Base-by-base conservation (phyloP, 1,140 invertebrate genomes). In the Aradophagus sp. region DNA sequence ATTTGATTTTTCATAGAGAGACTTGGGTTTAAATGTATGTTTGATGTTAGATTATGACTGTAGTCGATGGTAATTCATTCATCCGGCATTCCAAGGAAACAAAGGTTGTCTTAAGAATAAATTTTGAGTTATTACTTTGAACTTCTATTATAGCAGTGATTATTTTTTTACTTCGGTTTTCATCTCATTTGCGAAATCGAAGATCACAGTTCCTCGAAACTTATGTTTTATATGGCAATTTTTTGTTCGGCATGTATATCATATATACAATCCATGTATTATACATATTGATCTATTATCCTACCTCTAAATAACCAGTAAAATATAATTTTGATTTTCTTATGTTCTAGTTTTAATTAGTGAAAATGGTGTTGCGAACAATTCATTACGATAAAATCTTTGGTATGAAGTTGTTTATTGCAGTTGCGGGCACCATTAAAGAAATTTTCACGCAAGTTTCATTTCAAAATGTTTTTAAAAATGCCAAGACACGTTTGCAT, bases 381-480 rank as follows among this genome's bases (percentile, higher is more conserved):
- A 27, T 48, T 44, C 8, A 50, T 73, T 53, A 65, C 19, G 29
- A 63, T 58, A 76, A 76, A 78, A 79, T 85, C 84, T 85, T 85
- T 85, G 84, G 84, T 79, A 84, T 83, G 74, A 75, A 58, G 62
- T 77, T 71, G 68, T 72, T 80, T 82, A 82, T 81, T 82, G 77
- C 75, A 77, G 72, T 74, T 59, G 39, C 56, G 61, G 47, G 59
- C 65, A 69, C 59, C 66, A 69, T 55, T 53, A 50, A 68, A 65
- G 56, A 26, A 11, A 2, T 19, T 34, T 35, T 32, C 14, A 14
- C 29, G 35, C n/a, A 8, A 27, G 19, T 14, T 44, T 27, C 1
- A 38, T 6, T 59, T 31, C 15, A 44, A 35, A 15, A 31, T n/a
- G 11, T 17, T 34, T 41, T 42, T 13, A 14, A 44, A 36, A 34